Base-by-base conservation (phyloP, 2,888 invertebrate genomes). In the Drosophila merina region DNA sequence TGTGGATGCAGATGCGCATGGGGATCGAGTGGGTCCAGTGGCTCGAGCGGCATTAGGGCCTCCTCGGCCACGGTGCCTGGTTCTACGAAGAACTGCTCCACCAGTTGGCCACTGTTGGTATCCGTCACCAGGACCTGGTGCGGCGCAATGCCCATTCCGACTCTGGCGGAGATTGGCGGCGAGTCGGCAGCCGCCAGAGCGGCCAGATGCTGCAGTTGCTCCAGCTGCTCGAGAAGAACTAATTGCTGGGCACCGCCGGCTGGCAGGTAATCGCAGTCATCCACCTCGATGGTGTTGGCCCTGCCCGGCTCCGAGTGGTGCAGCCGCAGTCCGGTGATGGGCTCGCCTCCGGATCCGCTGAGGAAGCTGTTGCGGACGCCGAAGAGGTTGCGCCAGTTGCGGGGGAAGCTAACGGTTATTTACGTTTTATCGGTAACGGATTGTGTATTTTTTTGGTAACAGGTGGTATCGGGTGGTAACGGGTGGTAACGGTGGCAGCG, bases 261-360 rank as follows among this genome's bases (percentile, higher is more conserved):
- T 7, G 86, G 76, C 67, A 77, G 67, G 77, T 85, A 91, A 75
- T 90, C 91, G 74, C 89, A 91, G 78, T 91, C 91, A 68, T 91
- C 91, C 67, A 91, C 91, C 80, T 91, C 91, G 54, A 91, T 91
- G 47, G 91, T 91, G 71, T 91, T 91, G 71, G 91, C 91, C 59
- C 91, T 90, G 68, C 88, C 89, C 47, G 82, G 89, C 73, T 91
- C 91, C 64, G 88, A 48, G 31, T 76, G 76, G 30, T 76, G 73
- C 36, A 76, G 59, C 31, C 77, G 75, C 28, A 77, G 72, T 36
- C 78, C 88, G 51, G 77, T 81, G 38, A 76, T 78, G 38, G 85
- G 79, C 52, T 79, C 85, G 45, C 63, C 77, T 49, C 76, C 71
- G 26, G 56, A 56, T 40, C 74, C 57, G 57, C 76, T 64, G 55